These are phyloP conservation scores for Gadopsis bispinosus DNA, from an alignment of 2,797 vertebrate genomes.

Conservation along the genomic window DNA sequence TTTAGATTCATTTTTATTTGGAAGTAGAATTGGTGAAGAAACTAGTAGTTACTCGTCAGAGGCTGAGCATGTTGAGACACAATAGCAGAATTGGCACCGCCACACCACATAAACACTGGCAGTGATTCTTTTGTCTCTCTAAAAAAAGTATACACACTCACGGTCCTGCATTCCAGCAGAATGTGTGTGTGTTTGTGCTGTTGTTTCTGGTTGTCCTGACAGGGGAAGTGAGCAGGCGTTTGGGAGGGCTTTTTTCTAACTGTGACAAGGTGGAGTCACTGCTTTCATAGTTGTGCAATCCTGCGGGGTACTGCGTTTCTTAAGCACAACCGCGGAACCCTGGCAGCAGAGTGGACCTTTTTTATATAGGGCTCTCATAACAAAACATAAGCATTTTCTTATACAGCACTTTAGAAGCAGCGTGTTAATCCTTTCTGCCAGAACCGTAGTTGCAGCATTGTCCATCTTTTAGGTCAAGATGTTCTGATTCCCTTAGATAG, in stretches of 20 bases:
- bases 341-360: conserved; percentile 19
- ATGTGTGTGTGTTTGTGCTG: conserved; percentile 60
- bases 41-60: conserved; percentile 63
- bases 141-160: conserved; percentile 49
- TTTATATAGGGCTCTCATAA: conserved; percentile 9
- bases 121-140: conserved; percentile 56
- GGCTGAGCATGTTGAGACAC: conserved; percentile 75
- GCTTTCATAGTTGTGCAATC: conserved; percentile 76
- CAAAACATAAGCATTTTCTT: conserved; percentile 23
- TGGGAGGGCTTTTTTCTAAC: conserved; percentile 71
- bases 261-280: conserved; percentile 77
- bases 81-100: conserved; percentile 59
- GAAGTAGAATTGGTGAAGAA: conserved; percentile 38
- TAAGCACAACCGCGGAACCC: conserved; percentile 36
- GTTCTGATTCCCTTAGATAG: not conserved
- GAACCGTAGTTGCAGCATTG: not conserved
- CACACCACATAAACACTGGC: conserved; percentile 57
- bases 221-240: conserved; percentile 74
- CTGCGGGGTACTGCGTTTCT: conserved; percentile 57
- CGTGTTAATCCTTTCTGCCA: not conserved
- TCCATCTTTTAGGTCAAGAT: not conserved
- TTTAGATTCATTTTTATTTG: conserved; percentile 31
- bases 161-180: conserved; percentile 68
- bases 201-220: conserved; percentile 74
- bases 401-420: not conserved